Evolutionary conservation across 1,140 invertebrate genomes (phyloP).

Genomic region (Mamestra configurata): DNA sequence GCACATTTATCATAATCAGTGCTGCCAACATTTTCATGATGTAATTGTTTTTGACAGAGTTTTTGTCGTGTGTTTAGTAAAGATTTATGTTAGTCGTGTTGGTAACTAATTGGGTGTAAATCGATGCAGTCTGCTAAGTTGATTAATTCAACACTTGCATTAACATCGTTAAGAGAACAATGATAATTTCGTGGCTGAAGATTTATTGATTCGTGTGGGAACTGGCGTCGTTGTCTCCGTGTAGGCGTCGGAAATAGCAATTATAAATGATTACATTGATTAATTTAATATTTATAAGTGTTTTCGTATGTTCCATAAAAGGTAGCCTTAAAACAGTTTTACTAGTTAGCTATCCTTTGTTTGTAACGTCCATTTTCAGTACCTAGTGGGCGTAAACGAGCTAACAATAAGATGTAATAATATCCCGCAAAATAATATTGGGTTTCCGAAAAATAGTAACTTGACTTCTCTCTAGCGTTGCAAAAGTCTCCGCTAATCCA

Average conservation of each 20-base stretch:
- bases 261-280: no score
- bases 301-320: no score
- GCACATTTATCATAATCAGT: slow-evolving; percentile 22
- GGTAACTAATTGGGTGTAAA: slow-evolving; percentile 13
- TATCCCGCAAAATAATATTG: not conserved
- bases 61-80: not conserved
- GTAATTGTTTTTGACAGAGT: not conserved
- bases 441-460: not conserved
- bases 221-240: not conserved
- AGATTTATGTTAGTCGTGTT: not conserved
- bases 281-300: no score
- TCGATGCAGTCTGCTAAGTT: slow-evolving; percentile 1
- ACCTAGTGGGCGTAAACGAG: not conserved
- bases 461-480: not conserved
- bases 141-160: slow-evolving; percentile 9
- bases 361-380: not conserved
- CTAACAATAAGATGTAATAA: not conserved
- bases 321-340: no score
- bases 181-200: not conserved
- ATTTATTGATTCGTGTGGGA: not conserved
- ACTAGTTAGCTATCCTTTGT: no score
- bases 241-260: not conserved
- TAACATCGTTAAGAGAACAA: not conserved
- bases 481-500: not conserved
- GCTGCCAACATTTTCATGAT: slow-evolving; percentile 13